These are phyloP conservation scores for Cheilosia soror DNA, from an alignment of 2,888 invertebrate species.

Conservation along the genomic window DNA sequence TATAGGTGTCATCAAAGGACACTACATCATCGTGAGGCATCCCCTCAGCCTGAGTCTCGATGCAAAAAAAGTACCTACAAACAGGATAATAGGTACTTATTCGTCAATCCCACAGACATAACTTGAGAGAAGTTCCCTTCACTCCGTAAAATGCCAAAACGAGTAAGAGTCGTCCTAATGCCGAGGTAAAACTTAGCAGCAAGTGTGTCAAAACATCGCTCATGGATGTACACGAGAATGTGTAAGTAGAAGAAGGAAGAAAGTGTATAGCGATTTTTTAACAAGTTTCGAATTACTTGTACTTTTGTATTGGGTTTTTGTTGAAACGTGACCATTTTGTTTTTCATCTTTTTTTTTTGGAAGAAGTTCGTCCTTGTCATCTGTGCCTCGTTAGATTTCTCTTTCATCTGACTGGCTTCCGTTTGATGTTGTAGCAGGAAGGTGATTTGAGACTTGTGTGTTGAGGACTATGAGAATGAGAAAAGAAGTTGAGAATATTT, in stretches of 20 bases:
- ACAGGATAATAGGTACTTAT: no score
- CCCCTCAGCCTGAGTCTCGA: no score
- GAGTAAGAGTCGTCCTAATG: not conserved
- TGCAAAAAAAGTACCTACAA: no score
- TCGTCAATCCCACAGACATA: not conserved
- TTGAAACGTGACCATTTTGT: not conserved
- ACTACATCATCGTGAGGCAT: no score
- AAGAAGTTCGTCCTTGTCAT: not conserved
- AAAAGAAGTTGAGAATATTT: not conserved
- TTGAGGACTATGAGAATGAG: not conserved
- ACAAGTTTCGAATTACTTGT: constrained; percentile 2
- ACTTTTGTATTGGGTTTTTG: not conserved
- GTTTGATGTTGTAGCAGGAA: not conserved
- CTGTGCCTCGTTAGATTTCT: not conserved
- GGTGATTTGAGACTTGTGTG: not conserved
- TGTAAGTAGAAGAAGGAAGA: not conserved
- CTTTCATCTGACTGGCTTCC: not conserved
- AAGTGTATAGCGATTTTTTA: not conserved
- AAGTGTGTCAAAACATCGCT: not conserved
- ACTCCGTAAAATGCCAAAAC: not conserved
- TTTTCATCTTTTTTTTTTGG: not conserved
- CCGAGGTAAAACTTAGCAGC: no score
- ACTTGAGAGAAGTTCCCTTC: not conserved
- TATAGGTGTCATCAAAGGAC: no score
- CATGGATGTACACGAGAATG: not conserved